These are phyloP conservation scores for Dolichotis patagonum DNA, from an alignment of 2,113 vertebrate genomes.

Conservation along the genomic window DNA sequence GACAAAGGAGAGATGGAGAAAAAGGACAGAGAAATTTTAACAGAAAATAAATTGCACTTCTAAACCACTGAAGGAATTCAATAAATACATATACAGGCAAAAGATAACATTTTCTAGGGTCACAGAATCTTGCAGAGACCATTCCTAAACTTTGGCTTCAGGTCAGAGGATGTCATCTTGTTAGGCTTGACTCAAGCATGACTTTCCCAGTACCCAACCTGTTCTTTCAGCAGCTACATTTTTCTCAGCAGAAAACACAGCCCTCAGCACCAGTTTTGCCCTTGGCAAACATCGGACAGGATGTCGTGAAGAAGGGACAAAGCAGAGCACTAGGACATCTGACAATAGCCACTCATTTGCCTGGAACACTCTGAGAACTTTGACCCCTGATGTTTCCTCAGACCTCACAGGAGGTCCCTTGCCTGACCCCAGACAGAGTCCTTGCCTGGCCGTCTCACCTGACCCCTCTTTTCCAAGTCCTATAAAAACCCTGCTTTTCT, in stretches of 20 bases:
- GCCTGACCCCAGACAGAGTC: background rate
- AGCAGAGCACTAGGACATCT: background rate
- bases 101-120: background rate
- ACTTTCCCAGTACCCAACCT: background rate
- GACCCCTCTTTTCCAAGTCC: background rate
- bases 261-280: background rate
- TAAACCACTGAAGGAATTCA: background rate
- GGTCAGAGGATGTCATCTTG: background rate
- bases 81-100: background rate
- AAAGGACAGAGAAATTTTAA: background rate
- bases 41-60: slow-evolving; percentile 11
- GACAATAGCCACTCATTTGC: background rate
- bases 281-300: background rate
- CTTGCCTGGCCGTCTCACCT: background rate
- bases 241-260: background rate
- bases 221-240: background rate
- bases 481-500: background rate
- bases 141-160: background rate
- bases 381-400: background rate
- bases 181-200: background rate
- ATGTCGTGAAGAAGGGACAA: background rate
- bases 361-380: background rate
- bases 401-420: background rate
- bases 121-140: background rate
- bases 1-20: background rate